Base-by-base conservation (phyloP, 1,140 invertebrate species). In the Cotesia glomerata region DNA sequence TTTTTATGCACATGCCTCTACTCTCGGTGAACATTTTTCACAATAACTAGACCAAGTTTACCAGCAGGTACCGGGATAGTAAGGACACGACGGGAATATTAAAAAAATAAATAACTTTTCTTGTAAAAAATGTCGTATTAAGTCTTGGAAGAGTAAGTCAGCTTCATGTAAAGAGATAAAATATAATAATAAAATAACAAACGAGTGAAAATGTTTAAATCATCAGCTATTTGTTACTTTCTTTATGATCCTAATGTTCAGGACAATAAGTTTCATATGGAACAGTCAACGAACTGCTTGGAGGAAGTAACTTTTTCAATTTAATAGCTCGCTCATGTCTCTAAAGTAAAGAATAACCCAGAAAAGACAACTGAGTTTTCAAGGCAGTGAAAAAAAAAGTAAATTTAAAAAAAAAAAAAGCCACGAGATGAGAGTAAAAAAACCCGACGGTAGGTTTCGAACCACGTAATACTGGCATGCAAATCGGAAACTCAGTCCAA, bases 401-500 rank as follows among this genome's bases (percentile, higher is more conserved):
- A 45, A 45, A 45, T 9, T 45, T 45, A 9, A 16, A 32, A 11
- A 58, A 68, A 39, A 11, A 8, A 36, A 35, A 45, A 39, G 3
- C 26, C 3, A 26, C 2, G 26, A 26, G 26, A 26, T 26, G 26
- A 26, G 26, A 26, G 26, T 26, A 26, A 26, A 26, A 26, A 26
- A 26, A 26, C 26, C 26, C 18, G 14, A 32, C 4, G 34, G 13
- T 16, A 2, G 54, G 51, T 16, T 56, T 54, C 49, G 16, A 65
- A 26, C 35, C 26, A 39, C 35, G 58, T 13, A 34, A 26, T 7
- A 26, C 14, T 73, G 71, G 71, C 75, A 76, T 74, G 75, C 77
- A 74, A 68, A 76, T 74, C 74, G 71, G 76, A 77, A 76, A 76
- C 73, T 72, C 73, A 61, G 34, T 52, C 71, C 70, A 75, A 76